Evolutionary conservation across 2,888 invertebrate genomes (phyloP), one percentile per base, ranked within the genome.

Genomic region (Napeogenes inachia): DNA sequence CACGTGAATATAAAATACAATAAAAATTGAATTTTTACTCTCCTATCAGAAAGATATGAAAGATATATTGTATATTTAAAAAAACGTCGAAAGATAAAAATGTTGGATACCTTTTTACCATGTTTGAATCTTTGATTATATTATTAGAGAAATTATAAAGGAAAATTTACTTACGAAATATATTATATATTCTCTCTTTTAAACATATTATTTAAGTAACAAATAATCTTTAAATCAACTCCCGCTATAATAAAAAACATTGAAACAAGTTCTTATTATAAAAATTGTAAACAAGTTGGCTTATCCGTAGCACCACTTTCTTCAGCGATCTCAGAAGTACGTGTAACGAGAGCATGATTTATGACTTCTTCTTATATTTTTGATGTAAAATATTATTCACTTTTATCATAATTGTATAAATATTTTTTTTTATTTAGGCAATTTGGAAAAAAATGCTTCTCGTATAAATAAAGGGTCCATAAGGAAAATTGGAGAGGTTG

Each of bases 261-360:
- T 62, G 57, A 62, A 58, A 42, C 60, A 62, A 62, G 58, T 66
- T 66, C 66, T 67, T 67, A 50, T 63, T 67, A 64, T 67, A 61
- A 61, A 67, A 64, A 62, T 64, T 60, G 64, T 67, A 67, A 64
- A 67, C 67, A 67, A 64, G 59, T 67, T 60, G 67, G 62, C 61
- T 67, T 64, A 67, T 62, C 64, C 67, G 62, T 64, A 64, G 67
- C 64, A 60, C 56, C 57, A 60, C 64, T 67, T 64, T 59, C 62
- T 62, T 63, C 62, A 61, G 66, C 64, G 58, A 47, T 60, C 60
- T 60, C 60, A 64, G 64, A 67, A 67, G 66, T 67, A 67, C 67
- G 67, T 64, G 67, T 61, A 62, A 67, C 64, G 62, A 62, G 64
- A 67, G 67, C 60, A 67, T 67, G 64, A 67, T 67, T 67, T 64